Base-by-base conservation (phyloP, 2,888 invertebrate species). In the Sialis lutaria region DNA sequence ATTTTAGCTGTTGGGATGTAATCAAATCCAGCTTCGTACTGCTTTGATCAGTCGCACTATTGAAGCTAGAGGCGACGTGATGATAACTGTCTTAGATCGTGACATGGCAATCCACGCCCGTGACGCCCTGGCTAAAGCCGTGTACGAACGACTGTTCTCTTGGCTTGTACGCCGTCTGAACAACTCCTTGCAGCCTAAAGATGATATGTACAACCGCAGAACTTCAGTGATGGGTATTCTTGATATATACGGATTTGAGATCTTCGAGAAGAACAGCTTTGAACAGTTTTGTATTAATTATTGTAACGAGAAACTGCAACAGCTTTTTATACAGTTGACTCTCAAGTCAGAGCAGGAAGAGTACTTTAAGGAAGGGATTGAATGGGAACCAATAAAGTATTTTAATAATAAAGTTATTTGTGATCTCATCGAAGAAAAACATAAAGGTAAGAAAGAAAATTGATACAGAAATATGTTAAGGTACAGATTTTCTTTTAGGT, bases 271-370 rank as follows among this genome's bases (percentile, higher is more conserved):
- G 54, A 93, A 93, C 61, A 84, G 84, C 58, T 86, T 86, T 63
- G 85, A 86, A 63, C 92, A 93, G 65, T 86, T 93, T 63, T 92
- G 92, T 68, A 93, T 93, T 52, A 93, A 93, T 68, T 92, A 86
- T 69, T 93, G 92, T 64, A 93, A 93, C 62, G 92, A 93, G 67
- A 93, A 93, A 64, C 72, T 93, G 50, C 92, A 93, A 62, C 92
- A 93, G 65, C 68, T 93, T 50, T 93, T 93, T 65, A 92, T 93
- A 59, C 84, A 91, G 63, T 67, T 92, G 58, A 92, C 92, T 0
- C 65, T 93, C 39, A 87, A 86, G 60, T 87, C 87, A 9, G 92
- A 93, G 62, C 92, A 93, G 63, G 90, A 92, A 58, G 92, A 93
- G 62, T 93, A 93, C 60, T 68, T 82, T 35, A 77, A 79, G 45